Percentiles rank a stretch among this genome's conserved stretches.
phyloP scores from a whole-genome alignment of 1,140 invertebrate genomes.

The Diorhabda elongata region DNA sequence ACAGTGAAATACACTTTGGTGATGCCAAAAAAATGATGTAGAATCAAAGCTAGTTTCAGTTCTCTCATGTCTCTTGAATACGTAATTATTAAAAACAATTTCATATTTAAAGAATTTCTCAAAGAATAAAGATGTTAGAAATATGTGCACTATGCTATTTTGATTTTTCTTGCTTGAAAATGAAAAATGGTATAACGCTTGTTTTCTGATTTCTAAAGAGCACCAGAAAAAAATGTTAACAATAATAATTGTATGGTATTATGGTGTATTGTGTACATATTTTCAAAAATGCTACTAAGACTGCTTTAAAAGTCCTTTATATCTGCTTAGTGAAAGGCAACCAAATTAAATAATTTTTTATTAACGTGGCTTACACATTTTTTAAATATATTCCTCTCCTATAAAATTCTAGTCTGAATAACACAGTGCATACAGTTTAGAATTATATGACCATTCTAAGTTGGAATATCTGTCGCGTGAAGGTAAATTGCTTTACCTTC shows the following conservation, averaged over 20 bases:
- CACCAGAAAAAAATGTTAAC: conserved; percentile 26
- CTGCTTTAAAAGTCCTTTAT: conserved; percentile 36
- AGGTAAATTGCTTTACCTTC: too few relatives aligned
- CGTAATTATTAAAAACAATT: conserved; percentile 9
- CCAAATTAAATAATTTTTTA: conserved; percentile 37
- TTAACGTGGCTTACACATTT: not conserved
- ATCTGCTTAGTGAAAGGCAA: conserved; percentile 37
- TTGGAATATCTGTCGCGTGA: too few relatives aligned
- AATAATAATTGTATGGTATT: conserved; percentile 24
- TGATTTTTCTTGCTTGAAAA: conserved; percentile 25
- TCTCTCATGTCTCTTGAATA: not conserved
- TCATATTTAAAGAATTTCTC: conserved; percentile 17
- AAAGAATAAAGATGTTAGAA: conserved; percentile 19
- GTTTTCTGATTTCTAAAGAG: conserved; percentile 20
- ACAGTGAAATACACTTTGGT: too few relatives aligned
- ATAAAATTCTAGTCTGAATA: too few relatives aligned
- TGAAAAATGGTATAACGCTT: conserved; percentile 19
- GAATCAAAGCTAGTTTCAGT: not conserved
- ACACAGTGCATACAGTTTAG: too few relatives aligned
- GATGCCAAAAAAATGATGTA: too few relatives aligned
- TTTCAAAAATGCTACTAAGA: conserved; percentile 35
- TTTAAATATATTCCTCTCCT: not conserved
- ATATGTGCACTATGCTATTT: conserved; percentile 23
- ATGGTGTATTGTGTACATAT: conserved; percentile 29
- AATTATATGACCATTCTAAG: too few relatives aligned